Base-by-base conservation (phyloP, 2,888 invertebrate species). In the Vandiemenella viatica region DNA sequence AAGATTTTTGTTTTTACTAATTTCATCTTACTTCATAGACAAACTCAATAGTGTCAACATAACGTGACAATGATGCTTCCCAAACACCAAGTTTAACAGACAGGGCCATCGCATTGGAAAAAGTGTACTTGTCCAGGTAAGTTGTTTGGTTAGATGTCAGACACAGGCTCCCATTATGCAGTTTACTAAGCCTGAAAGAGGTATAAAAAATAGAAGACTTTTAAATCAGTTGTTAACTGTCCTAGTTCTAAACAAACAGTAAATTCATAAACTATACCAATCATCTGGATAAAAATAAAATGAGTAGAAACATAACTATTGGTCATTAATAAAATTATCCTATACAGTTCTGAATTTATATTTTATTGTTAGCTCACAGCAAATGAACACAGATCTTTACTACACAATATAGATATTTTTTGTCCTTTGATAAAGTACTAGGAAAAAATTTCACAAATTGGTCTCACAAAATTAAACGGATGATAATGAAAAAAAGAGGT, bases 31-130 rank as follows among this genome's bases (percentile, higher is more conserved):
- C 72, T 55, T 83, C 78, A 0, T 88, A 82, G 46, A 93, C 78
- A 49, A 74, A 76, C 58, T 88, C 81, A 57, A 95, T 84, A 1
- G 86, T 79, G 38, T 89, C 80, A 13, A 92, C 85, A 58, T 89
- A 85, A 21, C 76, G 73, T 58, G 88, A 87, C 42, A 96, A 70
- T 1, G 83, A 79, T 5, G 85, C 78, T 70, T 97, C 96, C 92
- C 92, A 95, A 51, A 93, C 84, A 1, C 91, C 91, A 49, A 97
- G 72, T 61, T 95, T 92, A 0, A 96, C 95, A 0, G 92, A 92
- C 56, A 91, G 79, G 0, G 88, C 83, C 71, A 97, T 80, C 0
- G 90, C 93, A 70, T 97, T 88, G 4, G 95, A 93, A 65, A 95
- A 90, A 16, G 96, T 85, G 62, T 89, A 97, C 63, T 88, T 89